Evolutionary conservation across 2,888 invertebrate species (phyloP).

Genomic region (Apamea monoglypha): DNA sequence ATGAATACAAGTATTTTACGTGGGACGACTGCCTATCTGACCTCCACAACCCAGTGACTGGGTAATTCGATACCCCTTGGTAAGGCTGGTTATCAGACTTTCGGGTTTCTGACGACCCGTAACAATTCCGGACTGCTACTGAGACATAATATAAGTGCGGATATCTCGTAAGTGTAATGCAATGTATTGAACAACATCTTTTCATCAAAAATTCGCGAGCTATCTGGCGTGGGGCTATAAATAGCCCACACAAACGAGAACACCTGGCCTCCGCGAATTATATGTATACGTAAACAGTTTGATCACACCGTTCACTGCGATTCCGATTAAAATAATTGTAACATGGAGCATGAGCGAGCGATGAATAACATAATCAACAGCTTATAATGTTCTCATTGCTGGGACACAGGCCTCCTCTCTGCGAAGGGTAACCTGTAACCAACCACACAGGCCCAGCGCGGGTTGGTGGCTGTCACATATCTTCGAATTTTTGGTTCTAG

Average conservation of each 20-base stretch:
- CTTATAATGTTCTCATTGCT: background rate
- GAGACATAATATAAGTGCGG: too few species aligned
- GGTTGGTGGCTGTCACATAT: too few species aligned
- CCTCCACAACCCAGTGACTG: too few species aligned
- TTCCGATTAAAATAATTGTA: slow-evolving; percentile 32
- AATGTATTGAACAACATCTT: slow-evolving; percentile 34
- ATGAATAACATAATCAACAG: background rate
- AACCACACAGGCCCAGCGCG: too few species aligned
- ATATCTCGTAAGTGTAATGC: slow-evolving; percentile 12
- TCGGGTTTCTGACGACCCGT: too few species aligned
- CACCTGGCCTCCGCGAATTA: slow-evolving; percentile 64
- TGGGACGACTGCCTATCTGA: too few species aligned
- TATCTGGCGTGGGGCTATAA: slow-evolving; percentile 44
- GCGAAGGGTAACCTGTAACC: too few species aligned
- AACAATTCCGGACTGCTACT: too few species aligned
- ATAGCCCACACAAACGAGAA: slow-evolving; percentile 51
- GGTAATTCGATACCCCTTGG: too few species aligned
- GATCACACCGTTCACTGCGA: slow-evolving; percentile 39
- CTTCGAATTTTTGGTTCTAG: too few species aligned
- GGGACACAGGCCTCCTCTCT: background rate
- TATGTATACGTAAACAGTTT: slow-evolving; percentile 54
- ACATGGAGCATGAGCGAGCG: background rate
- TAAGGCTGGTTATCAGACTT: too few species aligned
- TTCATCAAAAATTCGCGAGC: slow-evolving; percentile 51
- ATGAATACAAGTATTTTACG: too few species aligned